These are phyloP conservation scores for Platyscapa corneri DNA, from an alignment of 1,140 invertebrate genomes.

Conservation along the genomic window DNA sequence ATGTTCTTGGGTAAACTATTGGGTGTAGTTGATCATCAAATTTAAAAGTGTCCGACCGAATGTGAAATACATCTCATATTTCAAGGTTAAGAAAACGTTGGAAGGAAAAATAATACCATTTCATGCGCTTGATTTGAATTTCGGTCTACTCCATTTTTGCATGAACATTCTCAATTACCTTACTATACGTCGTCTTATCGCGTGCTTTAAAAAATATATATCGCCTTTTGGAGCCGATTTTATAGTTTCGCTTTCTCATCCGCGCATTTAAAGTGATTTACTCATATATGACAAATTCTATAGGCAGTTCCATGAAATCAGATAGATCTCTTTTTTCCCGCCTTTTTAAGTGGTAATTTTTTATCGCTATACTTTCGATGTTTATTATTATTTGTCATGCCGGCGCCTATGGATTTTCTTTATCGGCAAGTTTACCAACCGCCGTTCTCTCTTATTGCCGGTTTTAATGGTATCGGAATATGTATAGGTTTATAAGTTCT, in stretches of 20 bases:
- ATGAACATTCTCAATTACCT: constrained; percentile 15
- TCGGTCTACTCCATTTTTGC: neutral
- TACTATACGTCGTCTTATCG: constrained; percentile 5
- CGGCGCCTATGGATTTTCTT: constrained; percentile 28
- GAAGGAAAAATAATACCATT: constrained; percentile 9
- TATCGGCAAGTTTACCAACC: constrained; percentile 27
- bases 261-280: constrained; percentile 20
- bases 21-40: neutral
- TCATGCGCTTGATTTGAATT: neutral
- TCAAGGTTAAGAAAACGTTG: constrained; percentile 7
- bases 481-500: neutral
- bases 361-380: neutral
- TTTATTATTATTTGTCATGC: constrained; percentile 6
- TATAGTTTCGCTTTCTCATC: constrained; percentile 25
- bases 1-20: neutral
- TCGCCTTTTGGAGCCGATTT: constrained; percentile 11
- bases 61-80: neutral
- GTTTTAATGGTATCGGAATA: constrained; percentile 34
- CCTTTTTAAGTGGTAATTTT: constrained; percentile 22
- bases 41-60: neutral
- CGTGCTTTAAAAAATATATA: constrained; percentile 20
- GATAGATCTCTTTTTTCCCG: constrained; percentile 4
- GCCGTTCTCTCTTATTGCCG: constrained; percentile 38
- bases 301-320: neutral
- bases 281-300: neutral